These are phyloP conservation scores for Dolichoris vasculosae DNA, from an alignment of 1,140 invertebrate species.

Conservation along the genomic window DNA sequence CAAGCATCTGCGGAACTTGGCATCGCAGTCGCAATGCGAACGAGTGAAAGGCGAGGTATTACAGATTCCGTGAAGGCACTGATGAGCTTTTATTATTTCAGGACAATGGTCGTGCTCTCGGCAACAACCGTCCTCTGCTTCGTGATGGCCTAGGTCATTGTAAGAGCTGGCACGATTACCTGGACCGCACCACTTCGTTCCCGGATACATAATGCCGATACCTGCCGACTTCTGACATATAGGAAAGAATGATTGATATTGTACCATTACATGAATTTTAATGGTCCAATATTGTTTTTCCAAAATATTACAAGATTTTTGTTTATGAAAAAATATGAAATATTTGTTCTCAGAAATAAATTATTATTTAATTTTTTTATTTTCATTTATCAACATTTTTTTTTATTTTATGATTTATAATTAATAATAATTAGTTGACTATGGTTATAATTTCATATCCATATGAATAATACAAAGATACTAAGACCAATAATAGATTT, in stretches of 20 bases:
- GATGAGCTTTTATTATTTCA: constrained; percentile 75
- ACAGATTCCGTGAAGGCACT: constrained; percentile 80
- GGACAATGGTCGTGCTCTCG: constrained; percentile 86
- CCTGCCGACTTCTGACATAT: constrained; percentile 58
- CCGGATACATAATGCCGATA: constrained; percentile 74
- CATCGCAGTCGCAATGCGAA: constrained; percentile 84
- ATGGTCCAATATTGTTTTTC: too few relatives aligned
- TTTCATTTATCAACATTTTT: too few relatives aligned
- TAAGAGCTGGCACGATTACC: constrained; percentile 79
- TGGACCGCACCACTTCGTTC: constrained; percentile 85
- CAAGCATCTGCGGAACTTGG: constrained; percentile 80
- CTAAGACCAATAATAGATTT: too few relatives aligned
- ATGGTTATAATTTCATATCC: too few relatives aligned
- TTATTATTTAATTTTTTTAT: too few relatives aligned
- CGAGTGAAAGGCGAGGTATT: constrained; percentile 82
- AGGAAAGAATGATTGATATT: background rate
- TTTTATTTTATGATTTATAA: too few relatives aligned
- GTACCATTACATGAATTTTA: background rate
- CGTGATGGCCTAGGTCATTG: constrained; percentile 80
- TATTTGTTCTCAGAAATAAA: too few relatives aligned
- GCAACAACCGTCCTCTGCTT: constrained; percentile 82
- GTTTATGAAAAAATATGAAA: too few relatives aligned
- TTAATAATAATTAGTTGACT: too few relatives aligned
- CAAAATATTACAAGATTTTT: too few relatives aligned
- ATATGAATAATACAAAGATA: too few relatives aligned